Evolutionary conservation across 30 jellyfish, hydroid and myxozoan genomes (phyloP).

Genomic region (Aurelia sp.): DNA sequence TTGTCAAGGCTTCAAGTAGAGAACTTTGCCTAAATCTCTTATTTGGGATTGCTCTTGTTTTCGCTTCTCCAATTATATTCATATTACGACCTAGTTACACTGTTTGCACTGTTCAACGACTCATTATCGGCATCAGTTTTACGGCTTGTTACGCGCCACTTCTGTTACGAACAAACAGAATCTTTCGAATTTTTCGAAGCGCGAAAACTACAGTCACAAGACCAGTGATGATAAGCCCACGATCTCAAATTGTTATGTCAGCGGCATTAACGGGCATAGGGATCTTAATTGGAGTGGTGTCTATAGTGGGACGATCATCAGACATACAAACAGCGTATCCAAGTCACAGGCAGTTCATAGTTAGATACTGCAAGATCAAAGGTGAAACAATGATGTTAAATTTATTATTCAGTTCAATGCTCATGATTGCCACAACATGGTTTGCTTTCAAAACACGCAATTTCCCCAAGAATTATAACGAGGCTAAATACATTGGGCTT

Average conservation of each 20-base stretch:
- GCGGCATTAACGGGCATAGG: slow-evolving; percentile 66
- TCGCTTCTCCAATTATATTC: slow-evolving; percentile 68
- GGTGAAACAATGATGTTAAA: slow-evolving; percentile 58
- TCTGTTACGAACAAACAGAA: slow-evolving; percentile 77
- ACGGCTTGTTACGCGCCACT: slow-evolving; percentile 87
- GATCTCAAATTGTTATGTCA: slow-evolving; percentile 76
- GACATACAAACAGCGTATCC: slow-evolving; percentile 75
- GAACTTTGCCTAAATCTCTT: slow-evolving; percentile 85
- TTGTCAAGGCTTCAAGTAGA: slow-evolving; percentile 87
- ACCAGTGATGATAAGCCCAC: slow-evolving; percentile 81
- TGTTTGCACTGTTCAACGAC: slow-evolving; percentile 71
- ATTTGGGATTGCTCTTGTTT: slow-evolving; percentile 70
- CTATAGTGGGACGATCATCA: slow-evolving; percentile 68
- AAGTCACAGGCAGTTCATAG: slow-evolving; percentile 53
- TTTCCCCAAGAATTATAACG: slow-evolving; percentile 97
- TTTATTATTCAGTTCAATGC: slow-evolving; percentile 71
- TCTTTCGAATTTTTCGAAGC: slow-evolving; percentile 81
- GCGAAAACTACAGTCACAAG: slow-evolving; percentile 75
- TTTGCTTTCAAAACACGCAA: slow-evolving; percentile 92
- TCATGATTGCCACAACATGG: slow-evolving; percentile 84
- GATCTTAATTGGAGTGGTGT: slow-evolving; percentile 64
- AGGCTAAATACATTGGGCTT: slow-evolving; percentile 91
- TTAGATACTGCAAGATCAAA: slow-evolving; percentile 68
- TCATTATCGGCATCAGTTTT: slow-evolving; percentile 68
- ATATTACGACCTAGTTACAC: slow-evolving; percentile 65